Percentiles rank a stretch among this genome's conserved stretches.
These are phyloP conservation scores for Clunio marinus DNA, from an alignment of 2,888 invertebrate species.

Conservation along the genomic window DNA sequence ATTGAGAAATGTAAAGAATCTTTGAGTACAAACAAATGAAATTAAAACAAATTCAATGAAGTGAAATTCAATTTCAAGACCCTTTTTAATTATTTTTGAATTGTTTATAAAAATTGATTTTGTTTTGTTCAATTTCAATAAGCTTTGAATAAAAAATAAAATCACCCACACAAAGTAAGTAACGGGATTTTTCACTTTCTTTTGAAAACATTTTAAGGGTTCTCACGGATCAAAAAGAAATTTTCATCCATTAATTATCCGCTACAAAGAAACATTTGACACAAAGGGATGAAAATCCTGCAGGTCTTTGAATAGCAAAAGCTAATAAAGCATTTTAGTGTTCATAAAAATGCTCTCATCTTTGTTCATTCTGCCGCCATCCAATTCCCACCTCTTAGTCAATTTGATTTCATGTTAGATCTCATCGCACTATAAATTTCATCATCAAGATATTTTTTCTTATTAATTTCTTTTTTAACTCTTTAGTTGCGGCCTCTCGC, in stretches of 20 bases:
- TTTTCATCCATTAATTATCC: conserved; percentile 16
- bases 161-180: no score
- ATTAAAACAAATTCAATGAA: background rate
- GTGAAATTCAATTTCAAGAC: background rate
- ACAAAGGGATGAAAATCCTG: conserved; percentile 22
- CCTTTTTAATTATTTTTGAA: conserved; percentile 2
- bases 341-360: conserved; percentile 8
- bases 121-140: no score
- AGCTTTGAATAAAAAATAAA: no score
- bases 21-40: no score
- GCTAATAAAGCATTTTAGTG: conserved; percentile 20
- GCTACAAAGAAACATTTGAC: background rate
- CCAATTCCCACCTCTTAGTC: conserved; percentile 11
- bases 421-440: background rate
- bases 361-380: conserved; percentile 8
- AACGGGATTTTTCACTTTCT: no score
- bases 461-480: background rate
- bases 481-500: background rate
- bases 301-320: background rate
- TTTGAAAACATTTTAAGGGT: no score
- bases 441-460: background rate
- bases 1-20: no score
- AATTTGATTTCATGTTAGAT: background rate
- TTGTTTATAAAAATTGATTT: no score
- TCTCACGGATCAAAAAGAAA: conserved; percentile 15